Base-by-base conservation (phyloP, 92 coral and sea anemone species). In the Paragorgia papillata region DNA sequence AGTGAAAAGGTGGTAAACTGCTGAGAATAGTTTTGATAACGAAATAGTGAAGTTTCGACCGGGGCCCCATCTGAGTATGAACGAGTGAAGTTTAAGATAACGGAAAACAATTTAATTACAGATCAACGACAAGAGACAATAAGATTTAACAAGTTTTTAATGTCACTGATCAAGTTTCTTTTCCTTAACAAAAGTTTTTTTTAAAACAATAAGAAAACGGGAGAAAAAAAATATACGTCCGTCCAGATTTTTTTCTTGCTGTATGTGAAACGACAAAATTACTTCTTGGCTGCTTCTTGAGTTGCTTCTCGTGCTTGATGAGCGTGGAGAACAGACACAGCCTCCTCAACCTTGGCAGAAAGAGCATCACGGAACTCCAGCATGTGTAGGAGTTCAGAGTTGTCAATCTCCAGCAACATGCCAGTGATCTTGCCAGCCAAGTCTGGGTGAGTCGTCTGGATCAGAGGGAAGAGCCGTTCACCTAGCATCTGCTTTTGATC, bases 351-450 rank as follows among this genome's bases (percentile, higher is more conserved):
- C 80, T 93, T 93, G 69, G 94, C 88, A 9, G 74, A 60, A 46
- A 93, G 79, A 7, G 97, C 97, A 35, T 90, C 97, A 27, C 81
- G 86, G 4, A 96, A 93, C 91, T 90, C 97, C 86, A 93, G 28
- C 96, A 93, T 88, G 86, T 90, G 93, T 58, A 93, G 82, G 79
- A 93, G 76, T 89, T 93, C 97, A 3, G 96, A 88, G 80, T 93
- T 93, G 85, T 93, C 97, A 35, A 93, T 90, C 86, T 93, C 97
- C 73, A 92, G 31, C 92, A 92, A 70, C 97, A 92, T 90, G 51
- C 97, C 97, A 62, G 97, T 92, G 82, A 93, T 93, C 74, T 90
- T 93, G 29, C 97, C 97, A 74, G 97, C 97, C 66, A 88, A 81
- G 7, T 93, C 96, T 27, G 96, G 87, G 66, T 93, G 96, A 58